Evolutionary conservation across 2,888 invertebrate species (phyloP).

Genomic region (Brenthis daphne): DNA sequence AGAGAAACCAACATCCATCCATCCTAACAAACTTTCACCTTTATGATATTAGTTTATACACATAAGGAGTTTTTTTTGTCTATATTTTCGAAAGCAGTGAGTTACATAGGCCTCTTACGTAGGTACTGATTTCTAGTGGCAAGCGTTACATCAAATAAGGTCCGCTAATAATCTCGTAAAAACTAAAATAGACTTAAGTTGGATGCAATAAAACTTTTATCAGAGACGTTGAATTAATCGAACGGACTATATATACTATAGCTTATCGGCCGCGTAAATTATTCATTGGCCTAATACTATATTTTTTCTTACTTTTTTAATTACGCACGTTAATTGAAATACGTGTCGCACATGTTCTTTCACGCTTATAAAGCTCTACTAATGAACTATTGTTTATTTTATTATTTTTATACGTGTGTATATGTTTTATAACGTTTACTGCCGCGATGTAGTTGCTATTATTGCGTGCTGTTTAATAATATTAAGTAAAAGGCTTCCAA

Average conservation of each 20-base stretch:
- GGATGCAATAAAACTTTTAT: slow-evolving; percentile 49
- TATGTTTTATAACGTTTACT: slow-evolving; percentile 24
- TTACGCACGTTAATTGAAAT: slow-evolving; percentile 77
- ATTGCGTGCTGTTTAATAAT: background rate
- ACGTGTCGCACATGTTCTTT: slow-evolving; percentile 50
- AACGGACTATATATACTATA: slow-evolving; percentile 66
- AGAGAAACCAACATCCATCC: too few species aligned
- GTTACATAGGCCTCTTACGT: background rate
- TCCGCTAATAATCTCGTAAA: slow-evolving; percentile 12
- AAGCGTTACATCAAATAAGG: background rate
- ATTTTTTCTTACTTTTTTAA: slow-evolving; percentile 74
- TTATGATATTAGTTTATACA: too few species aligned
- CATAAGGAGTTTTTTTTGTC: too few species aligned
- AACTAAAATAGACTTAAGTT: slow-evolving; percentile 5
- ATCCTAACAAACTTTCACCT: too few species aligned
- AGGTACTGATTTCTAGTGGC: background rate
- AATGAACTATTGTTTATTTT: slow-evolving; percentile 41
- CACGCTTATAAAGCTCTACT: slow-evolving; percentile 44
- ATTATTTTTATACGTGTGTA: slow-evolving; percentile 31
- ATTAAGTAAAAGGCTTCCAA: background rate
- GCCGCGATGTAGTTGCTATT: slow-evolving; percentile 7
- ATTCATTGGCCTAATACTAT: slow-evolving; percentile 70
- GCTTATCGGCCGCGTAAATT: slow-evolving; percentile 73
- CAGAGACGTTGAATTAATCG: slow-evolving; percentile 67
- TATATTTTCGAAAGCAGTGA: too few species aligned